Conservation (phyloP, 2,888 invertebrate genomes). For the Zaprionus bogoriensis region DNA sequence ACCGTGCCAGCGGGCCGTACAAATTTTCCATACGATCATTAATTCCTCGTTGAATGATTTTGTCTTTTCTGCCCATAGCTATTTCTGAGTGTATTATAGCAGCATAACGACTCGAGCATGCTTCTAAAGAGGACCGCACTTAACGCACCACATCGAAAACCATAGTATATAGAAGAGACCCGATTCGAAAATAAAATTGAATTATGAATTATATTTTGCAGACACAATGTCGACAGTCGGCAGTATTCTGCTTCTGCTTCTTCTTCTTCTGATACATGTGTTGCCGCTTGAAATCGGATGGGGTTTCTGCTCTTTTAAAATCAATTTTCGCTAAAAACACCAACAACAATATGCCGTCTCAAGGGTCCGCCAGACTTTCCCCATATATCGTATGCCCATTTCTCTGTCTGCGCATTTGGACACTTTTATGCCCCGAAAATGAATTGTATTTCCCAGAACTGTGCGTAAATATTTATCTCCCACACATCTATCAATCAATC, state of each 20-base stretch:
- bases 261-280: slow-evolving; percentile 15
- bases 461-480: slow-evolving; percentile 58
- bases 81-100: slow-evolving; percentile 7
- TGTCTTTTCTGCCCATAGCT: slow-evolving; percentile 41
- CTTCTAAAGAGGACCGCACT: slow-evolving; percentile 26
- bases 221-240: slow-evolving; percentile 58
- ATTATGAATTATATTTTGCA: slow-evolving; percentile 62
- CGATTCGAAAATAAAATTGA: slow-evolving; percentile 41
- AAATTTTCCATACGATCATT: slow-evolving; percentile 62
- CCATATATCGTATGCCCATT: background rate
- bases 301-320: slow-evolving; percentile 51
- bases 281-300: slow-evolving; percentile 41
- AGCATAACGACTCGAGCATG: slow-evolving; percentile 11
- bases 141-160: slow-evolving; percentile 35
- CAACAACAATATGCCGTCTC: slow-evolving; percentile 20
- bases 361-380: slow-evolving; percentile 11
- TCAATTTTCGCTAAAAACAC: slow-evolving; percentile 47
- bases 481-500: slow-evolving; percentile 50
- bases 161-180: background rate
- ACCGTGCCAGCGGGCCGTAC: slow-evolving; percentile 28
- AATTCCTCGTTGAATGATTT: slow-evolving; percentile 60
- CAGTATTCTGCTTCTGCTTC: background rate
- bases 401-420: slow-evolving; percentile 15
- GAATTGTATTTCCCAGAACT: slow-evolving; percentile 55
- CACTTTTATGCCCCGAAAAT: slow-evolving; percentile 41